Conservation (phyloP, 2,888 invertebrate genomes). For the Phymatocera aterrima region DNA sequence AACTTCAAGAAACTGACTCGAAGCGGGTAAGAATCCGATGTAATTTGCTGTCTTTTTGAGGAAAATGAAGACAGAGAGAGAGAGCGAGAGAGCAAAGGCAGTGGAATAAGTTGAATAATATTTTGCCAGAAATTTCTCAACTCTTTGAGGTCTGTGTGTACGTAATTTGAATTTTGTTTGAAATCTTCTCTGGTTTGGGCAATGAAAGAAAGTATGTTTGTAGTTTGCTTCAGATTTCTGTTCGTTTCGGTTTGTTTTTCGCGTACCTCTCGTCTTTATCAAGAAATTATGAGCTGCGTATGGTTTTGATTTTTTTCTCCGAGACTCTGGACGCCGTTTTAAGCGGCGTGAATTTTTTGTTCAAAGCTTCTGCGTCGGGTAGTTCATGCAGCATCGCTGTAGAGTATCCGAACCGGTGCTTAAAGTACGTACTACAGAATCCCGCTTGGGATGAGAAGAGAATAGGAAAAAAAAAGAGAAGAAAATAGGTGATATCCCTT, state of each 20-base stretch:
- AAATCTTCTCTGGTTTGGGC: background rate
- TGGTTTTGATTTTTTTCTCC: background rate
- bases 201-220: no score
- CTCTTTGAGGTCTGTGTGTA: background rate
- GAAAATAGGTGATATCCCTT: slow-evolving; percentile 1
- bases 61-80: background rate
- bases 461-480: background rate
- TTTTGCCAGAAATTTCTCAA: background rate
- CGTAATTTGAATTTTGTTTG: background rate
- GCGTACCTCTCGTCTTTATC: no score
- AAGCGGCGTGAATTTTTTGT: no score
- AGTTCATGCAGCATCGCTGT: background rate
- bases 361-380: background rate
- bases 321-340: no score
- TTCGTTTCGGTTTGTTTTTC: no score
- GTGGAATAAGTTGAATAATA: background rate
- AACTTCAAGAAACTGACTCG: background rate
- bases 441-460: background rate
- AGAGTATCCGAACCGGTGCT: background rate
- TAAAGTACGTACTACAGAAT: background rate
- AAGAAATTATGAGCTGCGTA: background rate
- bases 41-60: background rate
- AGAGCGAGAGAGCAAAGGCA: background rate
- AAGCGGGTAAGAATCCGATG: background rate
- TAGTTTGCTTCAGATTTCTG: no score